Conservation (phyloP, 2,113 vertebrate genomes). For the Gavia stellata region DNA sequence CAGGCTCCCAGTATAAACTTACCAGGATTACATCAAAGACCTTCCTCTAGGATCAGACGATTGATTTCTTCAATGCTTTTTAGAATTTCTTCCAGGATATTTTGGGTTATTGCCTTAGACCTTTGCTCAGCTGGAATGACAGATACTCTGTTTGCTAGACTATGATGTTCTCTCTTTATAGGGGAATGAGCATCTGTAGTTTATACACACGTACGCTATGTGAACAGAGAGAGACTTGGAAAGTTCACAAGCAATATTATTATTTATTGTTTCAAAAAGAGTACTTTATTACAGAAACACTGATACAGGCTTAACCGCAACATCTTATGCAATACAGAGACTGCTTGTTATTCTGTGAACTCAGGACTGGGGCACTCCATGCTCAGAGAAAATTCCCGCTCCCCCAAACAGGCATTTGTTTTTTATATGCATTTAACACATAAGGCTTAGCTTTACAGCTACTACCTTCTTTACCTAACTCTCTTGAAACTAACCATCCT, state of each 20-base stretch:
- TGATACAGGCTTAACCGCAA: conserved; percentile 40
- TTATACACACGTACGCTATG: background rate
- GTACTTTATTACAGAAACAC: conserved; percentile 38
- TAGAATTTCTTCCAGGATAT: conserved; percentile 71
- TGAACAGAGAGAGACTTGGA: conserved; percentile 29
- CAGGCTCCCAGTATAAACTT: conserved; percentile 76
- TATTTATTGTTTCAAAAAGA: conserved; percentile 60
- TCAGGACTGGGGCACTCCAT: background rate
- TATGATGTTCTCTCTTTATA: conserved; percentile 62
- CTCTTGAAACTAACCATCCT: background rate
- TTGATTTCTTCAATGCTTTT: conserved; percentile 72
- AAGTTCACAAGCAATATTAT: conserved; percentile 56
- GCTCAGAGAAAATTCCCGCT: background rate
- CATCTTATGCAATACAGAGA: conserved; percentile 35
- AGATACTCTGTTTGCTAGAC: conserved; percentile 63
- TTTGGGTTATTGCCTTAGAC: conserved; percentile 74
- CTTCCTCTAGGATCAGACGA: conserved; percentile 72
- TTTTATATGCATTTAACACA: background rate
- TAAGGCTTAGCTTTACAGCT: background rate
- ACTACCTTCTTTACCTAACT: background rate
- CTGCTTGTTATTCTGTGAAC: conserved; percentile 31
- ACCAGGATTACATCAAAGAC: conserved; percentile 74
- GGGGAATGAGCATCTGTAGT: background rate
- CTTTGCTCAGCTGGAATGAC: conserved; percentile 68
- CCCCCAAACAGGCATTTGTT: conserved; percentile 1